A percentile compares a stretch with the other conserved stretches of the same genome.
phyloP scores from a whole-genome alignment of 2,888 invertebrate species.

The Tholera decimalis region DNA sequence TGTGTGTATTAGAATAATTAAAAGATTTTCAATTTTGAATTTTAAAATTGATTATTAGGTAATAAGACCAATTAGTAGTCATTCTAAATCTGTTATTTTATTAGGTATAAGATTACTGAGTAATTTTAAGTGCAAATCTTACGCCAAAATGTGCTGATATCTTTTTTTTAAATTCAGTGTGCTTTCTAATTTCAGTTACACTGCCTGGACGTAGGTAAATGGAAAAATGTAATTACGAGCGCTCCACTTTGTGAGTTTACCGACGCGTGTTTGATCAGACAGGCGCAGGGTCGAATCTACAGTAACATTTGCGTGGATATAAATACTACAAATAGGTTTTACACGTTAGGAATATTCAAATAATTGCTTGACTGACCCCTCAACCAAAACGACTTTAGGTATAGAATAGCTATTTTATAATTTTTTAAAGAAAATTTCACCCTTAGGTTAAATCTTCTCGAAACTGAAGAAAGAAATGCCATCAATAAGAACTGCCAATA shows the following conservation, averaged over 20 bases:
- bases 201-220: not conserved
- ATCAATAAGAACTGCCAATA: conserved; percentile 28
- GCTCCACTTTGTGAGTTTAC: not conserved
- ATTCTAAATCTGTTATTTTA: too few species aligned
- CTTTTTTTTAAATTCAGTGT: conserved; percentile 4
- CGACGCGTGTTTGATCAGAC: not conserved
- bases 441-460: too few species aligned
- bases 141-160: not conserved
- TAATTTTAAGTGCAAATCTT: conserved; percentile 3
- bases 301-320: not conserved
- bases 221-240: conserved; percentile 3
- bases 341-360: not conserved
- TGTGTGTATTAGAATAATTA: too few species aligned
- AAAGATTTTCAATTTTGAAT: too few species aligned
- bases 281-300: not conserved
- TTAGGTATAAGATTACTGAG: conserved; percentile 1
- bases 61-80: too few species aligned
- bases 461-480: not conserved
- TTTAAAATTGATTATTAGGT: too few species aligned
- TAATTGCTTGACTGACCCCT: not conserved
- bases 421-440: not conserved
- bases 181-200: not conserved
- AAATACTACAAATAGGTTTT: conserved; percentile 1
- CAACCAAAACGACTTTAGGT: not conserved
- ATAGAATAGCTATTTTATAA: not conserved